Evolutionary conservation across 2,888 invertebrate species (phyloP), one percentile per base, ranked within the genome.

Genomic region (Limnephilus lunatus): DNA sequence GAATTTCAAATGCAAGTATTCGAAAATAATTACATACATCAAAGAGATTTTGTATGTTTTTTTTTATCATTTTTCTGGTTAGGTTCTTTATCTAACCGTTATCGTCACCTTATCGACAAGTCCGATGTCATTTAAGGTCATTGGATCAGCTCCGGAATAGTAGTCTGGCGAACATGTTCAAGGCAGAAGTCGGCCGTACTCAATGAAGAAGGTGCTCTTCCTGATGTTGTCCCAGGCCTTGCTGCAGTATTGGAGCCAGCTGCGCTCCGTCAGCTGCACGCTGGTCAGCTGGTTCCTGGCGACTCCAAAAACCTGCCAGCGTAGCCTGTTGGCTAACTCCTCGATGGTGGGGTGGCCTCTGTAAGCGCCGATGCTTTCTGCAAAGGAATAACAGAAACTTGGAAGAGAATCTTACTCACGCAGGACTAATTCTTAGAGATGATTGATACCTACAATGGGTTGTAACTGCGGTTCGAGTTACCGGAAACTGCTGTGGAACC

Each of bases 151-250:
- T 68, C 68, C 32, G 32, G 32, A 82, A 15, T 82, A 19, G 82
- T 82, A 14, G 30, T 82, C 82, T 82, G 30, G 15, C 19, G 19
- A 14, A 81, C 7, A 25, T 68, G 25, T 91, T 95, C 95, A 97
- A 35, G 98, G 98, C 95, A 98, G 96, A 93, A 98, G 96, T 95
- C 98, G 96, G 94, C 98, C 98, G 95, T 98, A 98, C 95, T 98
- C 98, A 94, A 98, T 97, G 94, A 98, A 98, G 94, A 98, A 97
- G 85, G 97, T 97, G 94, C 98, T 98, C 94, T 98, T 98, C 94
- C 97, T 98, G 89, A 98, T 97, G 83, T 97, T 97, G 94, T 98
- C 98, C 98, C 98, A 98, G 0, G 98, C 97, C 95, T 98, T 98
- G 85, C 96, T 97, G 94, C 98, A 98, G 95, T 98, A 98, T 94